Evolutionary conservation across 2,797 vertebrate genomes (phyloP), one percentile per base, ranked within the genome.

Genomic region (Schizopygopsis pylzovi): DNA sequence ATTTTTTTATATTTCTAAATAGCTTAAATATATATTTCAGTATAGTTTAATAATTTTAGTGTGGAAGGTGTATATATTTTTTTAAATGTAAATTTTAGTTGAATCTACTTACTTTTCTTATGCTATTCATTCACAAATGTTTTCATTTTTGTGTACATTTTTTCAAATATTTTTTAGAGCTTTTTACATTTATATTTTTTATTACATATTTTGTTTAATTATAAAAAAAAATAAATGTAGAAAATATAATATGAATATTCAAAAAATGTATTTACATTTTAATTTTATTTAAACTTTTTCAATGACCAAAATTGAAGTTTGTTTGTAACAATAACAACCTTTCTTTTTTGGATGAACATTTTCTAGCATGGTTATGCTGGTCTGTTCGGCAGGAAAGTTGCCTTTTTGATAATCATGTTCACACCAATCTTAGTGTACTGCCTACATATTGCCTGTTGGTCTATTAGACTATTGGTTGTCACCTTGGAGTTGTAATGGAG

Each of bases 381-480:
- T 4, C 8, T 52, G 41, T 65, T 56, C 7, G 15, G 18, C 59
- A 41, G 28, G 49, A 18, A 77, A 37, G 15, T 1, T 28, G 39
- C 33, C 28, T n/a, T 70, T 77, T 25, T 56, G 7, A 67, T 37
- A 37, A 67, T 67, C 20, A 80, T 52, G 59, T n/a, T 4, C 0
- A 25, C 10, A 8, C 37, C 13, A 47, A 28, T 47, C 54, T 65
- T 79, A 2, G 18, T 71, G 39, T 73, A 18, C n/a, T n/a, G n/a
- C n/a, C n/a, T n/a, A n/a, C 18, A 11, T 28, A 9, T 11, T 61
- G 16, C 18, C n/a, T 68, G 6, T 63, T 18, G 16, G 59, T 28
- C 70, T 68, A 33, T 71, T 72, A 78, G 33, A 43, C 76, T 65
- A 67, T 82, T 71, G 49, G 67, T 68, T 81, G 43, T 71, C 43